phyloP scores from a whole-genome alignment of 1,140 invertebrate genomes.

The Eufriesea mexicana region DNA sequence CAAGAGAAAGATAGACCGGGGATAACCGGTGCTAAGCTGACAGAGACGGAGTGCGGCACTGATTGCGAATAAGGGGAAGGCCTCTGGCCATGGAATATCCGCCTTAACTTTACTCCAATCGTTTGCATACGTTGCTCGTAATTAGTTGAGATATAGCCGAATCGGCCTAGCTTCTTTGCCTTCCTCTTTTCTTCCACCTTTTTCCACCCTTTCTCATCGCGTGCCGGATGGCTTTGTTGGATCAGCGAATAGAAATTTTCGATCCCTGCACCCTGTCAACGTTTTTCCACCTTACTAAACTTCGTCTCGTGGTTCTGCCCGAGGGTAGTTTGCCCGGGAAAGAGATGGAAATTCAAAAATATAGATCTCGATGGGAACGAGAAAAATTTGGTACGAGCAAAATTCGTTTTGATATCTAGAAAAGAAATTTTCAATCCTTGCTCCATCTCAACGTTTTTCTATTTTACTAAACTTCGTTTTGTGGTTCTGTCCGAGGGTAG shows the following conservation, averaged over 20 bases:
- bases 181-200: background rate
- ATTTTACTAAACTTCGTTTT: too few species aligned
- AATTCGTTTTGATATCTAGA: too few species aligned
- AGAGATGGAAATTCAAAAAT: too few species aligned
- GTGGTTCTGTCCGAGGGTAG: too few species aligned
- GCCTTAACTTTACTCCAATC: constrained; percentile 42
- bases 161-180: background rate
- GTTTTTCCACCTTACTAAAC: too few species aligned
- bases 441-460: too few species aligned
- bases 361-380: too few species aligned
- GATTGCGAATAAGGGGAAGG: constrained; percentile 68
- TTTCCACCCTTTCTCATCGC: background rate
- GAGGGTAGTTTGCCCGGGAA: too few species aligned
- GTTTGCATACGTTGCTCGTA: constrained; percentile 49
- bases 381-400: too few species aligned
- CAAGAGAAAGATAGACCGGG: constrained; percentile 57
- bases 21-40: constrained; percentile 67
- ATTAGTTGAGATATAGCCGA: constrained; percentile 49
- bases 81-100: constrained; percentile 45
- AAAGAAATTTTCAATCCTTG: too few species aligned
- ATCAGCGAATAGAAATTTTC: background rate
- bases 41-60: constrained; percentile 67
- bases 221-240: background rate
- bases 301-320: too few species aligned
- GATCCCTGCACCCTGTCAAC: too few species aligned